Percentiles rank a stretch among this genome's conserved stretches.
Conservation (phyloP, 2,797 vertebrate species). For the Pangasius larnaudii region DNA sequence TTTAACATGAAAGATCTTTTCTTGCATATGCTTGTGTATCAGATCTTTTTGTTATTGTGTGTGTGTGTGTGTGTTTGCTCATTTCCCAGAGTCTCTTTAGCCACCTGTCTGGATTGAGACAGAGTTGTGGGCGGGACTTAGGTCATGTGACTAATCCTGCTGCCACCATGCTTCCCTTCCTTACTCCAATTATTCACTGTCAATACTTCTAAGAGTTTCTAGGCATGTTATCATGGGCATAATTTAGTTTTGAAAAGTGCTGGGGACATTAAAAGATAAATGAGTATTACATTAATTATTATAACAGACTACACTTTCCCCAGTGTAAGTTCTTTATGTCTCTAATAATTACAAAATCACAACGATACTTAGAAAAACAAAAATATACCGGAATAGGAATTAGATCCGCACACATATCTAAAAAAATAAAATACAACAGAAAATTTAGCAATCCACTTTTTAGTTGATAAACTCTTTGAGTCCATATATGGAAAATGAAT, state of each 20-base stretch:
- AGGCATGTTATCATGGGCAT: background rate
- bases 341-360: background rate
- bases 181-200: background rate
- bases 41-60: background rate
- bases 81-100: conserved; percentile 7
- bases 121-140: background rate
- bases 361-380: background rate
- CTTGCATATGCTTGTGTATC: background rate
- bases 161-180: background rate
- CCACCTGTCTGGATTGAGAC: background rate
- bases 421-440: no score
- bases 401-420: no score
- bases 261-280: background rate
- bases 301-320: background rate
- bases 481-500: background rate
- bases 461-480: background rate
- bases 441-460: background rate
- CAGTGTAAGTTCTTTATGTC: background rate
- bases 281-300: background rate
- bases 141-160: conserved; percentile 6
- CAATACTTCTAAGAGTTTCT: background rate
- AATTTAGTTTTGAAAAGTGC: background rate
- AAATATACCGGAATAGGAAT: background rate
- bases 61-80: conserved; percentile 49
- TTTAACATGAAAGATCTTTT: background rate